Conservation (phyloP, 2,888 invertebrate species). For the Camptogramma bilineatum region DNA sequence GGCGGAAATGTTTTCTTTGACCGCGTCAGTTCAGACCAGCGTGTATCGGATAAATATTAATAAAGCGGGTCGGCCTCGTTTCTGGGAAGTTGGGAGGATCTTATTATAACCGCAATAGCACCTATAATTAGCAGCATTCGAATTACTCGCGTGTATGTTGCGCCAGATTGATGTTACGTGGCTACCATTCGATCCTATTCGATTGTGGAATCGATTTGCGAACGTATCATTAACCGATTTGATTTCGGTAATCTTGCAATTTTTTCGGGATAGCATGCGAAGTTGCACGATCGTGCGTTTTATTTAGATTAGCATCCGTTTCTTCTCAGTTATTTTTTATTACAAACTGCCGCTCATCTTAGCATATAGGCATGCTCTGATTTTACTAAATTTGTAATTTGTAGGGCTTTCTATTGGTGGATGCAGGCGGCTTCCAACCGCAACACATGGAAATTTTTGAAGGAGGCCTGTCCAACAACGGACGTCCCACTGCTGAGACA, state of each 20-base stretch:
- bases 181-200: slow-evolving; percentile 66
- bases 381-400: no score
- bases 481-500: no score
- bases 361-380: no score
- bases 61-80: slow-evolving; percentile 83
- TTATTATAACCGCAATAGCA: slow-evolving; percentile 86
- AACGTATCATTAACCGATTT: slow-evolving; percentile 52
- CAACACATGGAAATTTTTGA: no score
- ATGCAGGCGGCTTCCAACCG: no score
- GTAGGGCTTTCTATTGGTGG: no score
- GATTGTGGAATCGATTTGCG: slow-evolving; percentile 58
- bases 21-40: slow-evolving; percentile 81
- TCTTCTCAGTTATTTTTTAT: slow-evolving; percentile 23
- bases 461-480: no score
- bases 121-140: slow-evolving; percentile 84
- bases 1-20: slow-evolving; percentile 82
- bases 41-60: slow-evolving; percentile 85
- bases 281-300: slow-evolving; percentile 28
- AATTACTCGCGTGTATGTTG: slow-evolving; percentile 80
- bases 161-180: slow-evolving; percentile 74
- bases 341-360: background rate
- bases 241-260: slow-evolving; percentile 40
- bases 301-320: slow-evolving; percentile 29
- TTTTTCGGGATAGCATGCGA: slow-evolving; percentile 33
- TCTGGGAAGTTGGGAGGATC: slow-evolving; percentile 84